Base-by-base conservation (phyloP, 2,888 invertebrate genomes). In the Drosophila neotestacea region DNA sequence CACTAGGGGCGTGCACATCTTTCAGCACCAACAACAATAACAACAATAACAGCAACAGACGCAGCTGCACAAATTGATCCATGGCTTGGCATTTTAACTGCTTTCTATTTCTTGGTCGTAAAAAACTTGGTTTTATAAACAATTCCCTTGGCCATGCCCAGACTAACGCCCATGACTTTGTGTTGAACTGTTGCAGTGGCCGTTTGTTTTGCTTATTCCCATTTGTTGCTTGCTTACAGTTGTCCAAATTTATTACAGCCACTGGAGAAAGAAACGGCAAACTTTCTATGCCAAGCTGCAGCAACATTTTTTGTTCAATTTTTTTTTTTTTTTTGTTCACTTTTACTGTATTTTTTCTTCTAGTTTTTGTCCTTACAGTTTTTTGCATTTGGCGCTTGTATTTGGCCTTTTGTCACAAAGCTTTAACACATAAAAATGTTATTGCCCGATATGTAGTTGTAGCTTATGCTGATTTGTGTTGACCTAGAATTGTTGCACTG, bases 401-500 rank as follows among this genome's bases (percentile, higher is more conserved):
- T 61, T 76, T 81, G 87, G 81, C 76, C 87, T 81, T 88, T 85
- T 86, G 89, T 86, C 89, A 84, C 87, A 86, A 59, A 78, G 84
- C 85, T 81, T 81, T 81, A 88, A 81, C 85, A 84, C 89, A 86
- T 85, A 88, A 85, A 84, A 84, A 86, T 88, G 88, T 88, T 84
- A 88, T 86, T 86, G 83, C 71, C 86, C 77, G 83, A 88, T 88
- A 75, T 81, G 79, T 78, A 85, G 88, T 82, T 88, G 81, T 76
- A 73, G 87, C 87, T 88, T 85, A 85, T 85, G 89, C 87, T 85
- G 89, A 88, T 85, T 88, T 88, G 76, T 76, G 81, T 73, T 85
- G 84, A 84, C 84, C 84, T 48, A 86, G 67, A 87, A 79, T 81
- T 70, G 72, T 67, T 52, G 72, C 70, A 71, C 22, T 54, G 55